Evolutionary conservation across 2,888 invertebrate species (phyloP), one percentile per base, ranked within the genome.

Genomic region (Ypsolopha scabrella): DNA sequence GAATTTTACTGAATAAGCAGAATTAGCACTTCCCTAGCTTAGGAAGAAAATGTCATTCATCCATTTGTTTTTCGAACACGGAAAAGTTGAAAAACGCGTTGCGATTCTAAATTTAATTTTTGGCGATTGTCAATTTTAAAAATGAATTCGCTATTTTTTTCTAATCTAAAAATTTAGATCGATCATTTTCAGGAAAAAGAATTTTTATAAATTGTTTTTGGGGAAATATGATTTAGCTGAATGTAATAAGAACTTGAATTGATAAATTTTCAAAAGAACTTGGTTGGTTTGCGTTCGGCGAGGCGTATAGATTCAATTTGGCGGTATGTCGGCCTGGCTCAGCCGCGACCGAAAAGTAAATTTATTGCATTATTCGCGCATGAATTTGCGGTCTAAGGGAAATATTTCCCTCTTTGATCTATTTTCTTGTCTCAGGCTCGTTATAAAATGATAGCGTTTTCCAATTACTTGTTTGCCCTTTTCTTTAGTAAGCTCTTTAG

Each of bases 251-350:
- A 72, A 75, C 76, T 76, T 71, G 70, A 75, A 72, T 75, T 77
- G 47, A 36, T 14, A 41, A 43, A 50, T 41, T 65, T 74, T 73
- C 66, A 68, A 76, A 76, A 72, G 71, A 69, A 66, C 62, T 60
- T 58, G 58, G 58, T 54, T 58, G 24, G 24, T 54, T 37, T 52
- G 60, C 58, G 66, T 65, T 65, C 70, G 64, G 55, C 60, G 64
- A 67, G 67, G 64, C 75, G 72, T 69, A 55, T 63, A 24, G 68
- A 82, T 80, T 77, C 76, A 72, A 85, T 85, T 83, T 81, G 60
- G 67, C 75, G 78, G 72, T 64, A 66, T 63, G 67, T 71, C 70
- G 64, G 24, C 24, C 24, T n/a, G 65, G 13, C 14, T 47, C 14
- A 14, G 67, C 62, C 62, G 63, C 58, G 64, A 59, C 69, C 66